Base-by-base conservation (phyloP, 2,888 invertebrate genomes). In the Smittia aterrima region DNA sequence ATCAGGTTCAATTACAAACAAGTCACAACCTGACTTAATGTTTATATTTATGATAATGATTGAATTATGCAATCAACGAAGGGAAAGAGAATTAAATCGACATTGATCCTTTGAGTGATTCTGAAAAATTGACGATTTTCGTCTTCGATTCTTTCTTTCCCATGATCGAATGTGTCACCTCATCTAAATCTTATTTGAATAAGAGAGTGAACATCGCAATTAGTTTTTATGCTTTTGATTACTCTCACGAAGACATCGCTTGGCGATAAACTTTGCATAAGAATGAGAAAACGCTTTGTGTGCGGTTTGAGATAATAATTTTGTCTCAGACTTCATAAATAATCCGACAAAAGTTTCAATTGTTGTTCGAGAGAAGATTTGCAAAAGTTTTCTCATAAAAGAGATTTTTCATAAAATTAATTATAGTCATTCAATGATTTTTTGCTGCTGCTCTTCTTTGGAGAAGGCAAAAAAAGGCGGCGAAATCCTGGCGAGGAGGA, bases 1-100 rank as follows among this genome's bases (percentile, higher is more conserved):
- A 67, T 67, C 67, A 67, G 67, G 67, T 67, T 67, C 67, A 67
- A 58, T 58, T 58, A 58, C 58, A 22, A 20, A 18, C 18, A 58
- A 58, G 67, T 67, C 67, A 41, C 41, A 70, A 70, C 70, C 70
- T 70, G 70, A 70, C 67, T 67, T 67, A 41, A 67, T 27, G 27
- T 27, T 64, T 27, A 64, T 64, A 27, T 27, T 53, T 70, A 53
- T 27, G 53, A 70, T 70, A 70, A 70, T 70, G 70, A 70, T 70
- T 70, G 70, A 70, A 70, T 70, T 70, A 70, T 70, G 70, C 70
- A 54, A 70, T 70, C 47, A 7, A 4, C n/a, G n/a, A 16, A 6
- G 18, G 9, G 18, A 58, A 20, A 58, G 16, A 58, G n/a, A 18
- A 18, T 54, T 53, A 22, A 22, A 41, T 70, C 53, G 70, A 70